Percentiles rank a stretch among this genome's conserved stretches.
Conservation (phyloP, 1,140 invertebrate genomes). For the Ceratitis capitata region DNA sequence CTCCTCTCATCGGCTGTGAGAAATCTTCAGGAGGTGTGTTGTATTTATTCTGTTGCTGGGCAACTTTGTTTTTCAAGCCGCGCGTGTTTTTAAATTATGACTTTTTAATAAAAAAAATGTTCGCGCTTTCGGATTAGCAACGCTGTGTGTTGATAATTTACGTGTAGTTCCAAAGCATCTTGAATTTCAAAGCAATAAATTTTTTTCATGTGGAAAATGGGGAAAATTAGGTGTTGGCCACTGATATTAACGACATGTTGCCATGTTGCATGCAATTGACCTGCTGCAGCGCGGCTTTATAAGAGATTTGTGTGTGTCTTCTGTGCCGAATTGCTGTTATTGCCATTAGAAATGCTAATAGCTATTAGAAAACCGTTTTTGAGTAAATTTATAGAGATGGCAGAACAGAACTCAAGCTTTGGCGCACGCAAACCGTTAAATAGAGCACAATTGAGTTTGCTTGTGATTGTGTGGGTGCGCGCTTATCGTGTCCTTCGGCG, state of each 20-base stretch:
- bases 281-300: background rate
- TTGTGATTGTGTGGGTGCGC: too few relatives aligned
- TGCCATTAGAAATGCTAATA: background rate
- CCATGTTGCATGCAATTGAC: slow-evolving; percentile 33
- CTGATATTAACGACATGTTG: slow-evolving; percentile 15
- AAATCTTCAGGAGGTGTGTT: background rate
- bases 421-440: too few relatives aligned
- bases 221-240: slow-evolving; percentile 27
- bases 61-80: background rate
- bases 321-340: background rate
- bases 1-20: background rate
- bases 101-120: slow-evolving; percentile 21
- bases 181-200: slow-evolving; percentile 33
- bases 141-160: slow-evolving; percentile 24
- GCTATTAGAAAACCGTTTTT: slow-evolving; percentile 6
- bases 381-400: background rate
- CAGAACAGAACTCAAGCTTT: background rate
- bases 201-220: slow-evolving; percentile 3
- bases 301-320: background rate
- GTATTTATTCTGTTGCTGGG: background rate
- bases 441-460: too few relatives aligned
- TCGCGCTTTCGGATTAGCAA: background rate
- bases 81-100: slow-evolving; percentile 35
- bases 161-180: slow-evolving; percentile 9
- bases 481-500: too few relatives aligned